These are phyloP conservation scores for Watsonalla cultraria DNA, from an alignment of 2,888 invertebrate genomes.

Conservation along the genomic window DNA sequence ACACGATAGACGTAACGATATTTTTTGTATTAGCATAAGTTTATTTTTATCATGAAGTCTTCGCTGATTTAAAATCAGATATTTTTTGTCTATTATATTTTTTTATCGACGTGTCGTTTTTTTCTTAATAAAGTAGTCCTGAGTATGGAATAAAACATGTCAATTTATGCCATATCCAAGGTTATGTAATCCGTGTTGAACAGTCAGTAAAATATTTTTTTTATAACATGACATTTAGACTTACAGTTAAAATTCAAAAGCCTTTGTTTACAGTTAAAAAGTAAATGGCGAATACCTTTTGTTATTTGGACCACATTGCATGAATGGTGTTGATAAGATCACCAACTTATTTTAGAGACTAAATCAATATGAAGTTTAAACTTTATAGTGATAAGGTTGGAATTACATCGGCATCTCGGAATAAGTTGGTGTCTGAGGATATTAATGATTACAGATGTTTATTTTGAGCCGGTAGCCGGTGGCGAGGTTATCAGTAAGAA, in stretches of 20 bases:
- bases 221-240: no score
- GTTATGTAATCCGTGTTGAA: not conserved
- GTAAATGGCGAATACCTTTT: not conserved
- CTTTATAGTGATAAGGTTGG: not conserved
- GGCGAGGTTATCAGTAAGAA: constrained; percentile 55
- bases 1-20: constrained; percentile 53
- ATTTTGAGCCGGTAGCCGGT: constrained; percentile 65
- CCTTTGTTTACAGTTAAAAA: no score
- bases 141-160: constrained; percentile 12
- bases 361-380: not conserved
- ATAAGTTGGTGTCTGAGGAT: constrained; percentile 12
- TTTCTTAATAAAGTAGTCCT: constrained; percentile 30
- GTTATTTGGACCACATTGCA: constrained; percentile 2
- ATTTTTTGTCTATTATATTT: constrained; percentile 43
- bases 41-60: constrained; percentile 46
- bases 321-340: constrained; percentile 7
- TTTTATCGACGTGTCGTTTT: constrained; percentile 59
- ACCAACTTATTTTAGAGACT: not conserved
- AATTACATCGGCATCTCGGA: not conserved
- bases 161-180: not conserved
- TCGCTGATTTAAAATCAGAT: constrained; percentile 65
- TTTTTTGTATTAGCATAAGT: constrained; percentile 56
- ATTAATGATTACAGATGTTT: constrained; percentile 70
- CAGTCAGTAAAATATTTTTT: not conserved
- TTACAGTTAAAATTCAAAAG: no score